These are phyloP conservation scores for Armadillidium nasatum DNA, from an alignment of 1,140 invertebrate species.

Conservation along the genomic window DNA sequence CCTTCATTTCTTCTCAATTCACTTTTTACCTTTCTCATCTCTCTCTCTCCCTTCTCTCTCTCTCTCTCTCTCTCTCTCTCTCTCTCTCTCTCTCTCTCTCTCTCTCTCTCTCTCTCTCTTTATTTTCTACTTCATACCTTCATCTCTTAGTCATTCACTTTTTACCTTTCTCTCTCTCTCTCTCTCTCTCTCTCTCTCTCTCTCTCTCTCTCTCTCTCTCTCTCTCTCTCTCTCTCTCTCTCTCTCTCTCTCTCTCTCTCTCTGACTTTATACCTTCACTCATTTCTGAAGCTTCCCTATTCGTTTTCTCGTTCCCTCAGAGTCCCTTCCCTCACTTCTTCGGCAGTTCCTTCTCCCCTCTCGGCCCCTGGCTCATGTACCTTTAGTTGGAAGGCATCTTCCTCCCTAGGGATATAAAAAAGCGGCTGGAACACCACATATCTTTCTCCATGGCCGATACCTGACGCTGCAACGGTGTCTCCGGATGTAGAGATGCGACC, in stretches of 20 bases:
- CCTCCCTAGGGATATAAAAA: background rate
- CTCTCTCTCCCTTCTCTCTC: slow-evolving; percentile 7
- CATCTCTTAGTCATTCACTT: background rate
- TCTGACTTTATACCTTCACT: background rate
- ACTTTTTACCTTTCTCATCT: slow-evolving; percentile 19
- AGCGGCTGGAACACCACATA: background rate
- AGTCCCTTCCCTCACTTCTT: background rate
- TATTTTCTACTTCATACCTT: background rate
- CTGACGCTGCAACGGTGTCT: no score
- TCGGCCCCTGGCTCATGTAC: background rate
- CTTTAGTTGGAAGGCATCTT: background rate
- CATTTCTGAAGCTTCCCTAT: no score
- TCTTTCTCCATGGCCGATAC: no score
- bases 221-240: slow-evolving; percentile 22
- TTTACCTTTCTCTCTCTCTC: background rate
- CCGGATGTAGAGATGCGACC: no score
- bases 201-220: slow-evolving; percentile 22
- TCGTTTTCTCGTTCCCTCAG: no score
- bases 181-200: background rate
- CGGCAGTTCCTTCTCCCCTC: background rate
- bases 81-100: background rate
- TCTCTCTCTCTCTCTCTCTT: background rate
- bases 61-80: background rate
- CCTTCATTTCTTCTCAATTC: no score
- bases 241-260: slow-evolving; percentile 21